Base-by-base conservation (phyloP, 2,113 vertebrate genomes). In the Tor tambroides region DNA sequence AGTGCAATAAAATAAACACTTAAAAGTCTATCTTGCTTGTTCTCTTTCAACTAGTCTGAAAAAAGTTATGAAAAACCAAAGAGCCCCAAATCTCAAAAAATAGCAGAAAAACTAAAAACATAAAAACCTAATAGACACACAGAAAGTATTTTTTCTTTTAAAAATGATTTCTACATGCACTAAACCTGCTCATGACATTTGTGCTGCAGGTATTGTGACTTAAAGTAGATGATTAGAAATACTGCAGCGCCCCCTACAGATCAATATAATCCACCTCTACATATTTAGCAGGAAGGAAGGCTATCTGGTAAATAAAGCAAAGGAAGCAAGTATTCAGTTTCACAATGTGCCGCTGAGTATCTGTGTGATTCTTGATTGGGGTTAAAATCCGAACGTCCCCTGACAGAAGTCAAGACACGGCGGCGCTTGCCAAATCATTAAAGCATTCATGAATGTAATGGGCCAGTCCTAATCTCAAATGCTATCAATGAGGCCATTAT, bases 401-500 rank as follows among this genome's bases (percentile, higher is more conserved):
- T 49, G 83, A 51, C 74, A 87, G 80, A 88, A 88, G 88, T 87
- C 89, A 83, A 90, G 89, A 67, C 83, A 21, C 17, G 72, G 28
- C 6, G 41, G 78, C 81, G 80, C 9, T 76, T 35, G 87, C 84
- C 91, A 69, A 79, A 86, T 84, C 89, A 89, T 92, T 88, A 91
- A 90, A 82, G 83, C 87, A 80, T 90, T 91, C 86, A 83, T 61
- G 86, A 79, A 88, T 54, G 88, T 89, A 92, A 92, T 93, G 88
- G 92, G 88, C 90, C 91, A 80, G 51, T 80, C 76, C 85, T 91
- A 90, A 93, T 94, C 93, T 93, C 76, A 91, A 92, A 91, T 89
- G 91, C 85, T 91, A 94, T 93, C 91, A 91, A 91, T 88, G 78
- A 41, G 90, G 88, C 28, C 43, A 76, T 80, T 65, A 38, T 51